Percentiles rank a stretch among this genome's conserved stretches.
These are phyloP conservation scores for Frankliniella intonsa DNA, from an alignment of 2,888 invertebrate genomes.

Conservation along the genomic window DNA sequence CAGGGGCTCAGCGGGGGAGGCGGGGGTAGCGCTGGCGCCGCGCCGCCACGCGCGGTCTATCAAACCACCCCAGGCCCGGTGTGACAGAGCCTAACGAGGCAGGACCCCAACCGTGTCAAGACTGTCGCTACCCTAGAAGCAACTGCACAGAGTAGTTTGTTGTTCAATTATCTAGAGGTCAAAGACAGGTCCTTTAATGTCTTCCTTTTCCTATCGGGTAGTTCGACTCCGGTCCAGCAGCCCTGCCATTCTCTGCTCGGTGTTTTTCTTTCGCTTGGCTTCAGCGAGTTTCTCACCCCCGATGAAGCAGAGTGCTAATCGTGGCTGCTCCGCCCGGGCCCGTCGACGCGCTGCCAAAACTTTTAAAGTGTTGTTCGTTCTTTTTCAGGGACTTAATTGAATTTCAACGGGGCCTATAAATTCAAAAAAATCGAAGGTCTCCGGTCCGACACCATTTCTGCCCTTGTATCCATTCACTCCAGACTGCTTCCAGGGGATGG, in stretches of 20 bases:
- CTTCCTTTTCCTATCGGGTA: too few species aligned
- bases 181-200: too few species aligned
- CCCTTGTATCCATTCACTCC: neutral
- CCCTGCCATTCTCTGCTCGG: neutral
- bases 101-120: too few species aligned
- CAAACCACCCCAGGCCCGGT: too few species aligned
- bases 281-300: too few species aligned
- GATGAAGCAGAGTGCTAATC: too few species aligned
- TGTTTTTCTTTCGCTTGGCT: neutral
- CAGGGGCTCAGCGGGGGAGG: neutral
- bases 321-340: neutral
- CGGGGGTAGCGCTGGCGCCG: neutral
- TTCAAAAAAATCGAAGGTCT: conserved; percentile 5
- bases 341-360: neutral
- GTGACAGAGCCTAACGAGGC: too few species aligned
- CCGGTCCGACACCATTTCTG: neutral
- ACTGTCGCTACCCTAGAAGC: too few species aligned
- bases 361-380: conserved; percentile 18
- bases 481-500: neutral
- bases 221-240: too few species aligned
- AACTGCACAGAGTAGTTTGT: too few species aligned
- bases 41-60: too few species aligned
- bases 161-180: too few species aligned
- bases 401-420: conserved; percentile 21
- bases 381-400: conserved; percentile 18